Percentiles rank a stretch among this genome's conserved stretches.
Evolutionary conservation across 1,140 invertebrate genomes (phyloP).

Genomic region (Zophobas atratus): DNA sequence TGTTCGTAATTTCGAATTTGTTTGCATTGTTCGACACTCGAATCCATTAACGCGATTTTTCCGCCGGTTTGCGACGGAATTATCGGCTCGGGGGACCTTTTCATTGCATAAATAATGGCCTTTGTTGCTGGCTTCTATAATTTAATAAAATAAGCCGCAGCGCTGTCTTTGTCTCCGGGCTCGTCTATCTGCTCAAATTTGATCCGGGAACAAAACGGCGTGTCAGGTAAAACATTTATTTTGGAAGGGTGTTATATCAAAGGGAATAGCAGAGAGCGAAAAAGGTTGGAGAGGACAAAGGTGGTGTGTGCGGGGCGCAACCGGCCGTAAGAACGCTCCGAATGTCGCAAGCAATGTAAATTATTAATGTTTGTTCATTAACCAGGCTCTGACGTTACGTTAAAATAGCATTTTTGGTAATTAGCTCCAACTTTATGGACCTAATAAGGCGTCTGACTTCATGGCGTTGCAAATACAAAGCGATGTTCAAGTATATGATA

Average conservation of each 20-base stretch:
- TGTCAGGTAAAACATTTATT: slow-evolving; percentile 27
- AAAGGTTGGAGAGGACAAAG: too few species aligned
- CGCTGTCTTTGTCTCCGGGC: neutral
- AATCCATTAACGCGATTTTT: slow-evolving; percentile 18
- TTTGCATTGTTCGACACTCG: slow-evolving; percentile 26
- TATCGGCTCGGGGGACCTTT: neutral
- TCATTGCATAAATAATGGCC: neutral
- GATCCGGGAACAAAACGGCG: slow-evolving; percentile 17
- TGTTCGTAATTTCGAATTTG: slow-evolving; percentile 31
- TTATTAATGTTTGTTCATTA: too few species aligned
- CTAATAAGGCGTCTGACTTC: too few species aligned
- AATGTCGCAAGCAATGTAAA: too few species aligned
- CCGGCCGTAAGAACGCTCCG: too few species aligned
- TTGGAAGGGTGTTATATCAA: neutral
- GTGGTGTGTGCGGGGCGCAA: too few species aligned
- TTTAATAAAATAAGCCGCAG: slow-evolving; percentile 13
- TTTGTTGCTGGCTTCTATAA: slow-evolving; percentile 1
- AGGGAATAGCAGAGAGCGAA: neutral
- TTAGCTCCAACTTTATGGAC: too few species aligned
- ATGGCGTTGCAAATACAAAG: too few species aligned
- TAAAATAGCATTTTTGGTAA: too few species aligned
- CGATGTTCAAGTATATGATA: too few species aligned
- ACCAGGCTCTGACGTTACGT: too few species aligned
- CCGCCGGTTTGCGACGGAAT: neutral
- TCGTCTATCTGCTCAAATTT: slow-evolving; percentile 9